phyloP scores from a whole-genome alignment of 2,113 vertebrate genomes.

The Elgaria multicarinata region DNA sequence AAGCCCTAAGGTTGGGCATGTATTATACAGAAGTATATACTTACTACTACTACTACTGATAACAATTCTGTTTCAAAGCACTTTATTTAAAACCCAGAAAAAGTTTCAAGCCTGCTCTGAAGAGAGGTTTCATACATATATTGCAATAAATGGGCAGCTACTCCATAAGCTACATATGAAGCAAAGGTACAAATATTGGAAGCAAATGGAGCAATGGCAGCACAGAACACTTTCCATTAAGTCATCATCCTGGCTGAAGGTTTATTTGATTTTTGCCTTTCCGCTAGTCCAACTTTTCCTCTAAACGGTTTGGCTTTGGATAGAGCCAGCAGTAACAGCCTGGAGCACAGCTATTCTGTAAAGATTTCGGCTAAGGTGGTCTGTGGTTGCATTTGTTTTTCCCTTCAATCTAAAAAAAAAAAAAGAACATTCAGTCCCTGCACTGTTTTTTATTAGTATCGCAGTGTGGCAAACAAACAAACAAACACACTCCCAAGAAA shows the following conservation, averaged over 20 bases:
- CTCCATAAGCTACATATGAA: background rate
- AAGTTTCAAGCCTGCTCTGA: background rate
- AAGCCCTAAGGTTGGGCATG: background rate
- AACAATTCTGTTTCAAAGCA: background rate
- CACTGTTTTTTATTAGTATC: background rate
- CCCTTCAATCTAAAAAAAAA: background rate
- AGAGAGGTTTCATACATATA: background rate
- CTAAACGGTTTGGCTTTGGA: background rate
- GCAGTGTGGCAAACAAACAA: background rate
- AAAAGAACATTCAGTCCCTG: background rate
- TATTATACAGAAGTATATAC: background rate
- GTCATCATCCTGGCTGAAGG: background rate
- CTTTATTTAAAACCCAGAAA: background rate
- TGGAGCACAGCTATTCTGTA: background rate
- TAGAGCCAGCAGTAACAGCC: background rate
- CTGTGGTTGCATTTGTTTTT: background rate
- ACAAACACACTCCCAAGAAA: background rate
- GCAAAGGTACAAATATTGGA: background rate
- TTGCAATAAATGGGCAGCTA: background rate
- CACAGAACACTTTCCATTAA: conserved; percentile 11
- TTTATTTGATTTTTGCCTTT: conserved; percentile 1
- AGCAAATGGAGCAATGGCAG: background rate
- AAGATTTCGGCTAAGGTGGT: background rate
- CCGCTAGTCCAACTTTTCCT: background rate
- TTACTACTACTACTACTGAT: background rate